Evolutionary conservation across 2,113 vertebrate genomes (phyloP).

Genomic region (Psettodes erumei): DNA sequence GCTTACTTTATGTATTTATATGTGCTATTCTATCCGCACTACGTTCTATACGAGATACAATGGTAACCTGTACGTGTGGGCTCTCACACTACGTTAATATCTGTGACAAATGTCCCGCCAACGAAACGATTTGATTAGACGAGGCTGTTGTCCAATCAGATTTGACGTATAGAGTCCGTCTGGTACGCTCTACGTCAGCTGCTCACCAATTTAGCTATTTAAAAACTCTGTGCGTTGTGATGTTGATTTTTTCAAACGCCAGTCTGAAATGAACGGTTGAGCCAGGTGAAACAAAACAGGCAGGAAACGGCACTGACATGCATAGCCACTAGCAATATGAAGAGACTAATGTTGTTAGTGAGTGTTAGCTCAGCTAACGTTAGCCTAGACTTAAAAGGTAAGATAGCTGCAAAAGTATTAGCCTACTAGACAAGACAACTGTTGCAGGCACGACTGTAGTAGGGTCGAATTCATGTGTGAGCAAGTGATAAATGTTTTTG

Average conservation of each 20-base stretch:
- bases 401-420: not conserved
- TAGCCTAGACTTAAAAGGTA: not conserved
- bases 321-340: no score
- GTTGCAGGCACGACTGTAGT: no score
- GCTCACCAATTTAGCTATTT: not conserved
- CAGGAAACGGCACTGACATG: not conserved
- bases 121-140: not conserved
- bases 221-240: not conserved
- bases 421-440: not conserved
- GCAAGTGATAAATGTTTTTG: not conserved
- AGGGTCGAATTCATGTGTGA: not conserved
- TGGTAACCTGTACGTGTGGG: no score
- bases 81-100: no score
- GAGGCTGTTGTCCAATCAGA: no score
- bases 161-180: no score
- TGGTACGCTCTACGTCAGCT: not conserved
- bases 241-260: rapidly evolving
- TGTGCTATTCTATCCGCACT: no score
- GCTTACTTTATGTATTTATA: no score
- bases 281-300: not conserved
- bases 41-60: no score
- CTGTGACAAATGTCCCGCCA: not conserved
- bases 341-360: not conserved
- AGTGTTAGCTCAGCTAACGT: no score
- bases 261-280: not conserved